phyloP scores from a whole-genome alignment of 2,113 vertebrate species.

The Gracilinanus agilis region DNA sequence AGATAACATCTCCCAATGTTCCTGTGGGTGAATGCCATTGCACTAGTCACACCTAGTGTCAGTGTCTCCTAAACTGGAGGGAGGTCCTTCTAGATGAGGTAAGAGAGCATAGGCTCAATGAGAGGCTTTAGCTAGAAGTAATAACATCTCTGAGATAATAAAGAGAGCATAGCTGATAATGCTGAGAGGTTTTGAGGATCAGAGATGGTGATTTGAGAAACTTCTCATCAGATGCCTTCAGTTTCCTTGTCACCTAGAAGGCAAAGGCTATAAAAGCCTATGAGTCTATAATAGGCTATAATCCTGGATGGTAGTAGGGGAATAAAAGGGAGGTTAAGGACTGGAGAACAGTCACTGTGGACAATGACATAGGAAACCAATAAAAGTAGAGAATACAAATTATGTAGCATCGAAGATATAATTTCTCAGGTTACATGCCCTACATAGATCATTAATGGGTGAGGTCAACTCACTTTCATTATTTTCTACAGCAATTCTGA shows the following conservation, averaged over 20 bases:
- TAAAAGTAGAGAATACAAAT: not conserved
- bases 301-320: not conserved
- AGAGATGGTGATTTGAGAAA: not conserved
- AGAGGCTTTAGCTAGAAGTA: not conserved
- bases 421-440: not conserved
- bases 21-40: not conserved
- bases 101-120: not conserved
- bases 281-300: not conserved
- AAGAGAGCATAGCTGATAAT: not conserved
- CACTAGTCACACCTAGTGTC: not conserved
- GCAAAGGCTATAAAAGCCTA: not conserved
- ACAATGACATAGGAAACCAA: not conserved
- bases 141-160: not conserved
- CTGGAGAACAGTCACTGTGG: not conserved
- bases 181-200: not conserved
- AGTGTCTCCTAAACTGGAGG: not conserved
- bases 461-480: not conserved
- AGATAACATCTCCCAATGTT: not conserved
- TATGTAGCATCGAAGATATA: not conserved
- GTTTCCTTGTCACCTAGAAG: not conserved
- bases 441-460: not conserved
- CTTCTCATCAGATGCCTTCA: not conserved
- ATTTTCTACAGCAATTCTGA: not conserved
- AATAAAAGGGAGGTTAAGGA: not conserved
- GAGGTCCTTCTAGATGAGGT: not conserved